These are phyloP conservation scores for Cryptoprocta ferox DNA, from an alignment of 2,797 vertebrate species.

Conservation along the genomic window DNA sequence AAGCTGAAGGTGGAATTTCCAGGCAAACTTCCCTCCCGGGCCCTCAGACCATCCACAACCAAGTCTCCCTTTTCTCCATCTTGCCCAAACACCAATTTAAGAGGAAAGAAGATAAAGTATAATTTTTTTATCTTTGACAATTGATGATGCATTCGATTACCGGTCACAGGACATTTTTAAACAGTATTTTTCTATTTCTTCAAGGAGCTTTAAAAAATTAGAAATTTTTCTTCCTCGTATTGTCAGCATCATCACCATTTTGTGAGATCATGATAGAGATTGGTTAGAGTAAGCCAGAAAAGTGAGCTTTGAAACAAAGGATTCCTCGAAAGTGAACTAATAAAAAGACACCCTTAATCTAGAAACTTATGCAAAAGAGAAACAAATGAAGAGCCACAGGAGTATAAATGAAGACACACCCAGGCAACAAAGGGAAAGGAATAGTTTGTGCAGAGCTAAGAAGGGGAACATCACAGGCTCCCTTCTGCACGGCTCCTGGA, in stretches of 20 bases:
- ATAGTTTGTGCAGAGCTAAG: not conserved
- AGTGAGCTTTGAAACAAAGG: not conserved
- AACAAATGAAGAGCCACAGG: not conserved
- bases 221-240: not conserved
- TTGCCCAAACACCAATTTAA: slow-evolving; percentile 91
- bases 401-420: not conserved
- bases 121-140: not conserved
- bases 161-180: not conserved
- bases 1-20: slow-evolving; percentile 85
- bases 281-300: not conserved
- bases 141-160: not conserved
- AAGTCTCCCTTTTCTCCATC: slow-evolving; percentile 89
- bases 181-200: not conserved
- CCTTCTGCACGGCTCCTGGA: not conserved
- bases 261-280: not conserved
- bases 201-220: not conserved
- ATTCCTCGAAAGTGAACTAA: not conserved
- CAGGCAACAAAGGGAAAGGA: not conserved
- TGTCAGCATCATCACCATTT: not conserved
- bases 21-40: slow-evolving; percentile 88
- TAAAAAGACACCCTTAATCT: not conserved
- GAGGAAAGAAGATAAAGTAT: slow-evolving; percentile 54
- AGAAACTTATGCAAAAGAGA: not conserved
- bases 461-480: too few species aligned
- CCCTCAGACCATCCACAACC: slow-evolving; percentile 92